phyloP scores from a whole-genome alignment of 2,888 invertebrate species.

The Eurois occulta region DNA sequence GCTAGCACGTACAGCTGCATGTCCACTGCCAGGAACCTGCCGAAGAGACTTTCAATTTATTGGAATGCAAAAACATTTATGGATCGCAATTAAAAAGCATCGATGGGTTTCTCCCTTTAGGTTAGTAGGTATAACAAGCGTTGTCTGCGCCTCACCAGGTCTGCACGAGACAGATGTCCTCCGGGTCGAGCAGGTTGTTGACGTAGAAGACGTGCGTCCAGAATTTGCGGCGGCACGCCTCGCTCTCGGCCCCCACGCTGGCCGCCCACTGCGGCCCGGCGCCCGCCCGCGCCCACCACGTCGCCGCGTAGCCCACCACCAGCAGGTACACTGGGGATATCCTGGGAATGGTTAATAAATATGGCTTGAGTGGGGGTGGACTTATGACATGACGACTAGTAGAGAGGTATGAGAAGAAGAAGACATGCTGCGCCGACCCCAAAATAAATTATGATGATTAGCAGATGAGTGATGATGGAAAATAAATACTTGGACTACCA shows the following conservation, averaged over 20 bases:
- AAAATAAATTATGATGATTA: background rate
- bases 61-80: background rate
- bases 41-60: background rate
- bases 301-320: conserved; percentile 78
- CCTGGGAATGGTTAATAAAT: conserved; percentile 62
- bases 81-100: background rate
- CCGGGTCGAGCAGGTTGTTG: conserved; percentile 76
- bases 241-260: conserved; percentile 74
- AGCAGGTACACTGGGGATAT: conserved; percentile 77
- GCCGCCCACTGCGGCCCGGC: conserved; percentile 79
- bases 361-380: background rate
- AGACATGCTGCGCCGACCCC: background rate
- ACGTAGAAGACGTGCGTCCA: conserved; percentile 80
- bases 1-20: conserved; percentile 79
- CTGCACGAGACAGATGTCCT: conserved; percentile 80
- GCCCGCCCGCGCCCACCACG: conserved; percentile 75
- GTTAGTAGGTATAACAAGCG: background rate
- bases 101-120: background rate
- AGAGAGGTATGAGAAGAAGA: background rate
- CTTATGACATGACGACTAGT: background rate
- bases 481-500: background rate
- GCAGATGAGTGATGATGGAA: background rate
- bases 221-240: conserved; percentile 77
- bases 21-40: conserved; percentile 83
- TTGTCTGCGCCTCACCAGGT: conserved; percentile 76